Percentiles rank a stretch among this genome's conserved stretches.
Conservation (phyloP, 2,888 invertebrate species). For the Ochropleura leucogaster region DNA sequence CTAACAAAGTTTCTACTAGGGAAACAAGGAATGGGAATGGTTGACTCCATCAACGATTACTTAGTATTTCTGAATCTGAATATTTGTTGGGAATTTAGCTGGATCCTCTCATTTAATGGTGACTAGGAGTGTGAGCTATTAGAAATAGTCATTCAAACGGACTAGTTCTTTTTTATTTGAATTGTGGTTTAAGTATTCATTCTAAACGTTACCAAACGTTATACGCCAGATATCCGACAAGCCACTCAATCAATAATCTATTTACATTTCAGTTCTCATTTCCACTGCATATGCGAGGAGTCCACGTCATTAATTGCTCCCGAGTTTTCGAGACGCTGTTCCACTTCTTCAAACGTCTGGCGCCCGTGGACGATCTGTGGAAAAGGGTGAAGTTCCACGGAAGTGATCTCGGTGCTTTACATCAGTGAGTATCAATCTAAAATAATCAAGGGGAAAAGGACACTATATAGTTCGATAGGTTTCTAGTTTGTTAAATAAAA, state of each 20-base stretch:
- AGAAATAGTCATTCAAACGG: neutral
- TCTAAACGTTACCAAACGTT: neutral
- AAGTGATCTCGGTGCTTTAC: conserved; percentile 79
- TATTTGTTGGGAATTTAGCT: too few species aligned
- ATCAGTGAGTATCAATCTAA: conserved; percentile 74
- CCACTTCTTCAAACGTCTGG: conserved; percentile 93
- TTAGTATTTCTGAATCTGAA: neutral
- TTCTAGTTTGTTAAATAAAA: neutral
- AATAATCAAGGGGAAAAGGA: neutral
- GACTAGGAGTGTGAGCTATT: neutral
- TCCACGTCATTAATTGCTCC: conserved; percentile 95
- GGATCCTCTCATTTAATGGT: neutral
- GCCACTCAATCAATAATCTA: neutral
- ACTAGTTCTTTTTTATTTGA: neutral
- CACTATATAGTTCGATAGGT: neutral
- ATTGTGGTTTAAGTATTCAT: neutral
- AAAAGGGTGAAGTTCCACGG: conserved; percentile 87
- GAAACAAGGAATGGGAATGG: neutral
- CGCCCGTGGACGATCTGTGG: conserved; percentile 91
- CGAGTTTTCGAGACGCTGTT: conserved; percentile 94
- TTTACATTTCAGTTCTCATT: conserved; percentile 91
- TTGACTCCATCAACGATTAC: too few species aligned
- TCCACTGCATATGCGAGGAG: conserved; percentile 93
- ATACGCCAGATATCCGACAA: too few species aligned
- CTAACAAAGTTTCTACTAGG: neutral